Percentiles rank a stretch among this genome's conserved stretches.
Conservation (phyloP, 2,888 invertebrate genomes). For the Criorhina ranunculi region DNA sequence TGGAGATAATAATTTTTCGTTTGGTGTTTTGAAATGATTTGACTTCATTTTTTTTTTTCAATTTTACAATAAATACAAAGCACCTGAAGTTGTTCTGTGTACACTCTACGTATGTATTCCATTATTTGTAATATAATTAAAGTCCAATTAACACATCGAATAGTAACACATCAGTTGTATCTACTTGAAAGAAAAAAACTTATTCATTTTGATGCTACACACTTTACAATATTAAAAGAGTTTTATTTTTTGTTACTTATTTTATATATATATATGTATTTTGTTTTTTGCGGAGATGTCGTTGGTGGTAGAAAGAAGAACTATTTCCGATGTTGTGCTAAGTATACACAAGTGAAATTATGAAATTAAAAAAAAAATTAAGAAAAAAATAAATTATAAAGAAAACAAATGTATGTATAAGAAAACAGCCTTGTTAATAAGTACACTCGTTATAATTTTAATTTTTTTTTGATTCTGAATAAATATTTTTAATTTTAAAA, state of each 20-base stretch:
- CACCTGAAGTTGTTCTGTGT: constrained; percentile 73
- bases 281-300: constrained; percentile 31
- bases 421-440: constrained; percentile 71
- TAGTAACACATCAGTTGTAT: constrained; percentile 63
- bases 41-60: constrained; percentile 35
- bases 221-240: constrained; percentile 49
- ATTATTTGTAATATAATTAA: constrained; percentile 53
- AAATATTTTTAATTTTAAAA: constrained; percentile 21
- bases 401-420: constrained; percentile 37
- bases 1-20: constrained; percentile 52
- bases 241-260: constrained; percentile 7
- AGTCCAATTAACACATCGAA: constrained; percentile 56
- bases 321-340: constrained; percentile 14
- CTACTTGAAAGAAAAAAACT: constrained; percentile 37
- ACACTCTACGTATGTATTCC: constrained; percentile 62
- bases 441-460: constrained; percentile 62
- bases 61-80: constrained; percentile 73
- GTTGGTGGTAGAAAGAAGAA: constrained; percentile 37
- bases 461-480: constrained; percentile 29
- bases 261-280: neutral
- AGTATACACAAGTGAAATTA: constrained; percentile 21
- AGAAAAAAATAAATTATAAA: constrained; percentile 1
- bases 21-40: constrained; percentile 66
- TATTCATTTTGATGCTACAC: constrained; percentile 59
- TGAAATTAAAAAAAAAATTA: neutral